Percentiles rank a stretch among this genome's conserved stretches.
Evolutionary conservation across 1,140 invertebrate genomes (phyloP).

Genomic region (Elymnias hypermnestra): DNA sequence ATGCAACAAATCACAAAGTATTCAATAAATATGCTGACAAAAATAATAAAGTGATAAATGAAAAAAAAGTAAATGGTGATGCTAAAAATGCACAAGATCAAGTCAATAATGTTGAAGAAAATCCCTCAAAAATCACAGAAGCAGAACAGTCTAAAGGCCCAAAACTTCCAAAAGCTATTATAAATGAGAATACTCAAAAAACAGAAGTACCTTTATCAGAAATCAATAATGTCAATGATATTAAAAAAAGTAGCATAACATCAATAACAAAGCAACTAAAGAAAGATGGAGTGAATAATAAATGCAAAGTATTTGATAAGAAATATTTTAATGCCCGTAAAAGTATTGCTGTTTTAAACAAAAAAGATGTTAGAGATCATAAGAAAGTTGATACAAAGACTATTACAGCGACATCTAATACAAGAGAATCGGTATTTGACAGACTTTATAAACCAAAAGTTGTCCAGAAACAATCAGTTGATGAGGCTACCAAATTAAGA

Average conservation of each 20-base stretch:
- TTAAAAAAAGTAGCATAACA: neutral
- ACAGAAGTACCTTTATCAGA: neutral
- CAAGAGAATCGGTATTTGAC: conserved; percentile 52
- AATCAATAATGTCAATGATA: neutral
- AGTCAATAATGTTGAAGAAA: neutral
- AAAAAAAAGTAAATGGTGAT: neutral
- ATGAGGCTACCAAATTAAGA: conserved; percentile 39
- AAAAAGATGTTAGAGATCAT: neutral
- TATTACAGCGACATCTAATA: too few species aligned
- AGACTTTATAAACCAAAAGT: conserved; percentile 59
- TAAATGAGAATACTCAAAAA: neutral
- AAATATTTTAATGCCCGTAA: conserved; percentile 21
- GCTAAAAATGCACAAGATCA: neutral
- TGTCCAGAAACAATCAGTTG: conserved; percentile 24
- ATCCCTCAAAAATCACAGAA: neutral
- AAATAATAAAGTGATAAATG: neutral
- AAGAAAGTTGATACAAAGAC: conserved; percentile 26
- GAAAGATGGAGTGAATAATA: neutral
- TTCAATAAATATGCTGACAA: neutral
- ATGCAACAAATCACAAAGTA: neutral
- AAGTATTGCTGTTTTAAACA: conserved; percentile 7
- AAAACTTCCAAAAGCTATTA: too few species aligned
- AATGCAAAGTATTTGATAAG: neutral
- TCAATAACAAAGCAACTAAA: neutral
- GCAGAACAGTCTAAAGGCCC: neutral